phyloP scores from a whole-genome alignment of 2,888 invertebrate species.

The Neuroscelio doddi region DNA sequence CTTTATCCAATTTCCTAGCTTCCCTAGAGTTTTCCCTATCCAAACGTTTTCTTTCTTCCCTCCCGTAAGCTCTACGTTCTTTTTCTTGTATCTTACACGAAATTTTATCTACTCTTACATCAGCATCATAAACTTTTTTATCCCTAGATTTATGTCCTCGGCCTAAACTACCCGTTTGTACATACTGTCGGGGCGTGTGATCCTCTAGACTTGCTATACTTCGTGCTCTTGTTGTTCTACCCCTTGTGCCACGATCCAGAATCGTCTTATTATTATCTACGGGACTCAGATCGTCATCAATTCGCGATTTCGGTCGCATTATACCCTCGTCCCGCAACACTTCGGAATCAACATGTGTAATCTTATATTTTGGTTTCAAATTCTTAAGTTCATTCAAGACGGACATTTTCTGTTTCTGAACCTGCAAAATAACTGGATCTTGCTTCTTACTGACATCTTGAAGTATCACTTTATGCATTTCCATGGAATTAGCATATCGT shows the following conservation, averaged over 20 bases:
- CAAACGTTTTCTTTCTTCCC: conserved; percentile 61
- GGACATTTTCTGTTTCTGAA: conserved; percentile 65
- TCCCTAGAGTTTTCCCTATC: conserved; percentile 61
- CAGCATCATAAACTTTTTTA: conserved; percentile 55
- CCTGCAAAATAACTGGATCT: conserved; percentile 65
- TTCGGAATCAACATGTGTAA: conserved; percentile 69
- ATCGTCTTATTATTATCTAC: conserved; percentile 54
- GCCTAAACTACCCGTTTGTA: conserved; percentile 68
- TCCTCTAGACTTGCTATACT: conserved; percentile 68
- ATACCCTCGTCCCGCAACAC: conserved; percentile 66
- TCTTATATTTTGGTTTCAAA: conserved; percentile 65
- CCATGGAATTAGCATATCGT: conserved; percentile 58
- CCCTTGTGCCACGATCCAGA: conserved; percentile 45
- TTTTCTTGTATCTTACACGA: conserved; percentile 58
- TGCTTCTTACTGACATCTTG: conserved; percentile 59
- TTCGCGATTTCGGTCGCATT: conserved; percentile 69
- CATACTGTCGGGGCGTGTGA: conserved; percentile 52
- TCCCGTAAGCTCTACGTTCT: conserved; percentile 55
- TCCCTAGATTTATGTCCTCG: conserved; percentile 57
- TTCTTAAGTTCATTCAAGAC: conserved; percentile 67
- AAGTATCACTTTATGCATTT: conserved; percentile 49
- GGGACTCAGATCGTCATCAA: conserved; percentile 67
- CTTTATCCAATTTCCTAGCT: conserved; percentile 53
- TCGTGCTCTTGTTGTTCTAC: conserved; percentile 59
- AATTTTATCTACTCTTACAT: conserved; percentile 54